Base-by-base conservation (phyloP, 2,113 vertebrate species). In the Bos indicus region DNA sequence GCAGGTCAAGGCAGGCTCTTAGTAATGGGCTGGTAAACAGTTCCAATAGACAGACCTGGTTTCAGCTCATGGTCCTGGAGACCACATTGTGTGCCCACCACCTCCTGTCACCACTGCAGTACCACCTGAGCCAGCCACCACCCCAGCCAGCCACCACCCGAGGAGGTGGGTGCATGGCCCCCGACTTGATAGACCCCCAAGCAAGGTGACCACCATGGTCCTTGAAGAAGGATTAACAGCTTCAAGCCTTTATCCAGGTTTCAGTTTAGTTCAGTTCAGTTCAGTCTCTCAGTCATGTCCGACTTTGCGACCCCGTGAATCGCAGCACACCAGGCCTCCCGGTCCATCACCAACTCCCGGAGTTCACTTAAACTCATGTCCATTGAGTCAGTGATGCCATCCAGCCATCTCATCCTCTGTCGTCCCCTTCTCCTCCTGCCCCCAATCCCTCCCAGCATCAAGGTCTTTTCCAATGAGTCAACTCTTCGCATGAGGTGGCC, bases 71-170 rank as follows among this genome's bases (percentile, higher is more conserved):
- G 7, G 81, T 60, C 28, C n/a, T 48, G 57, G 52, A 84, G 43
- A 67, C 16, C 80, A 33, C 9, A 2, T 0, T 7, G 17, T 12
- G 52, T 85, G 46, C 43, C 51, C 5, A 0, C 26, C 1, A 0
- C 12, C 16, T 87, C 40, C 40, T 43, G 59, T 82, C n/a, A 30
- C 62, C 7, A n/a, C 57, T 15, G n/a, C 5, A n/a, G n/a, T 1
- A 3, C 6, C 6, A 62, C 56, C 62, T 2, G 2, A 78, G 40
- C 15, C 33, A 9, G 54, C 7, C 40, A 3, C 6, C 6, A 62
- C 56, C 62, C 3, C 2, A 78, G 40, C 15, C 33, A 9, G 54
- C 7, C 40, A 40, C 40, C 40, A 40, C 40, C 40, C 40, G 26
- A 40, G 30, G 48, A 25, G n/a, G 13, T 62, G 11, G 48, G 85